phyloP scores from a whole-genome alignment of 2,797 vertebrate genomes.

The Ceyx erithaca region DNA sequence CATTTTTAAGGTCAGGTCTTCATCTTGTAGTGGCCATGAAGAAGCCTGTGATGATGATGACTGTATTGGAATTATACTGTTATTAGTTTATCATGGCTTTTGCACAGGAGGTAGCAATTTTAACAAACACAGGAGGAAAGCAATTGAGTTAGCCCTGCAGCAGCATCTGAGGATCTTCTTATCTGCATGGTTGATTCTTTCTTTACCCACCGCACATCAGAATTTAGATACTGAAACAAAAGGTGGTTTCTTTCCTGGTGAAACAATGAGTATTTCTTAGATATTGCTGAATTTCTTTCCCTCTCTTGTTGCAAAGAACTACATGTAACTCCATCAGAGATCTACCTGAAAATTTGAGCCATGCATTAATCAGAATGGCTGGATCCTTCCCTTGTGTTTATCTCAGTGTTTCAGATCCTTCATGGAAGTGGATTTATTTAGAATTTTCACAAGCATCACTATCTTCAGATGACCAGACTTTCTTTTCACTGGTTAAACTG shows the following conservation, averaged over 20 bases:
- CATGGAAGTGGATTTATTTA: background rate
- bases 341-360: background rate
- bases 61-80: slow-evolving; percentile 15
- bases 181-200: slow-evolving; percentile 38
- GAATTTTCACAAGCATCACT: background rate
- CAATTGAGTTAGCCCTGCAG: slow-evolving; percentile 51
- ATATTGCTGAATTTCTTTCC: background rate
- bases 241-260: background rate
- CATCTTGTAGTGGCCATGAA: slow-evolving; percentile 37
- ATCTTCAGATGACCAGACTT: background rate
- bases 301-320: background rate
- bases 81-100: slow-evolving; percentile 53
- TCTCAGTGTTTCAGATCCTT: background rate
- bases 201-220: background rate
- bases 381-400: background rate
- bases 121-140: slow-evolving; percentile 53
- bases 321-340: background rate
- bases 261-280: background rate
- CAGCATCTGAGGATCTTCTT: slow-evolving; percentile 48
- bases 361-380: background rate
- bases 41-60: slow-evolving; percentile 56
- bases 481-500: background rate
- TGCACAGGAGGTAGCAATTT: slow-evolving; percentile 53
- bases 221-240: background rate
- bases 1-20: slow-evolving; percentile 60